A percentile compares a stretch with the other conserved stretches of the same genome.
Conservation (phyloP, 2,888 invertebrate species). For the Cyclophora punctaria region DNA sequence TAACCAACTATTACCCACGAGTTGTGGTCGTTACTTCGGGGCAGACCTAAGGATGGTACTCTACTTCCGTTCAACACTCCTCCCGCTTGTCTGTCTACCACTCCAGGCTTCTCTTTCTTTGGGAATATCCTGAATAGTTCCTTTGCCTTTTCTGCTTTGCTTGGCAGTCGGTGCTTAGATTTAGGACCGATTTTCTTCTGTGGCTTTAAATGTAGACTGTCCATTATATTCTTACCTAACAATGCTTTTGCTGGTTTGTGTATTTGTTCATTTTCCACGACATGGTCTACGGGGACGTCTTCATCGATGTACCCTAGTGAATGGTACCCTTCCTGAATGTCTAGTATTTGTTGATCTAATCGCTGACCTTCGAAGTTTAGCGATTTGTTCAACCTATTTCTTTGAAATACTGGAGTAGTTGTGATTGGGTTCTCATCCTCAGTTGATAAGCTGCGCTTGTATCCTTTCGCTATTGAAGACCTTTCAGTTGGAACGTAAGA, state of each 20-base stretch:
- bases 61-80: constrained; percentile 54
- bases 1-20: constrained; percentile 64
- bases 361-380: constrained; percentile 65
- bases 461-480: constrained; percentile 41
- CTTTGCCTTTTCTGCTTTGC: constrained; percentile 47
- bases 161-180: constrained; percentile 57
- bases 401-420: constrained; percentile 63
- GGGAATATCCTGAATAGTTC: constrained; percentile 61
- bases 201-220: constrained; percentile 65
- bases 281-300: constrained; percentile 37
- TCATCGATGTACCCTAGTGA: constrained; percentile 66
- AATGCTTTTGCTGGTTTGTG: constrained; percentile 62
- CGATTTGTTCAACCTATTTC: constrained; percentile 67
- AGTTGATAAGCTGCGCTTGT: constrained; percentile 55
- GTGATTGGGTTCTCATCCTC: constrained; percentile 49
- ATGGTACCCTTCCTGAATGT: constrained; percentile 66
- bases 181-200: constrained; percentile 63
- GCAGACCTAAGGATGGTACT: constrained; percentile 62
- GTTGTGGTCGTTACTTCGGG: constrained; percentile 51
- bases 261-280: constrained; percentile 37
- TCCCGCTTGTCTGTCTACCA: constrained; percentile 50
- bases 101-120: constrained; percentile 52
- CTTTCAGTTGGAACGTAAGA: constrained; percentile 60
- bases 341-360: constrained; percentile 67
- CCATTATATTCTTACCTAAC: constrained; percentile 66